Evolutionary conservation across 2,797 vertebrate genomes (phyloP).

Genomic region (Acipenser ruthenus): DNA sequence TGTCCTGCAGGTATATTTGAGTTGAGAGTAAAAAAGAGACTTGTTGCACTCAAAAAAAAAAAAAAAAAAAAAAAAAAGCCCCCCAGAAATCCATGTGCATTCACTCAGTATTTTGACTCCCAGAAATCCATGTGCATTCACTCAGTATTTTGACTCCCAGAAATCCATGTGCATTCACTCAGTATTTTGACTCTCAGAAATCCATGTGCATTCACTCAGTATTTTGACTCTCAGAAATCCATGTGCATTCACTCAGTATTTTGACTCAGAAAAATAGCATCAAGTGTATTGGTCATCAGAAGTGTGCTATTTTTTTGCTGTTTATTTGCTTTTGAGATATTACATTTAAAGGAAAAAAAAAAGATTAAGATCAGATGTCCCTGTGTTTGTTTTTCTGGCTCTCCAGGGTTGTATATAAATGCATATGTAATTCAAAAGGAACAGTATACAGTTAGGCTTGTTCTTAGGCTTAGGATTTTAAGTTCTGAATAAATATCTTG

Average conservation of each 20-base stretch:
- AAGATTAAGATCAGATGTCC: constrained; percentile 33
- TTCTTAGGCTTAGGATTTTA: too few relatives aligned
- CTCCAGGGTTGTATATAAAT: too few relatives aligned
- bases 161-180: too few relatives aligned
- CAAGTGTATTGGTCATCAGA: constrained; percentile 55
- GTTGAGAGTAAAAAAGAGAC: constrained; percentile 29
- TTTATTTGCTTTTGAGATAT: constrained; percentile 49
- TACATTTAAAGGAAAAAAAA: constrained; percentile 38
- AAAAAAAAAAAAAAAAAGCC: constrained; percentile 35
- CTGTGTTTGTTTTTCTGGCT: too few relatives aligned
- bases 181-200: constrained; percentile 32
- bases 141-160: constrained; percentile 42
- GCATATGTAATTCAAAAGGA: too few relatives aligned
- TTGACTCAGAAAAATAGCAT: constrained; percentile 43
- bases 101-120: constrained; percentile 26
- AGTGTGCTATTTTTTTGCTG: constrained; percentile 68
- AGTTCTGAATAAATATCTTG: too few relatives aligned
- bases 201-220: too few relatives aligned
- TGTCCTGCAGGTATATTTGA: constrained; percentile 38
- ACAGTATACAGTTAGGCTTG: too few relatives aligned
- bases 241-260: constrained; percentile 45
- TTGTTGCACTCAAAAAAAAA: constrained; percentile 33
- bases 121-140: constrained; percentile 39
- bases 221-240: constrained; percentile 35
- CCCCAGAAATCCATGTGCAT: constrained; percentile 7